Evolutionary conservation across 1,140 invertebrate genomes (phyloP).

Genomic region (Berghia stephanieae): DNA sequence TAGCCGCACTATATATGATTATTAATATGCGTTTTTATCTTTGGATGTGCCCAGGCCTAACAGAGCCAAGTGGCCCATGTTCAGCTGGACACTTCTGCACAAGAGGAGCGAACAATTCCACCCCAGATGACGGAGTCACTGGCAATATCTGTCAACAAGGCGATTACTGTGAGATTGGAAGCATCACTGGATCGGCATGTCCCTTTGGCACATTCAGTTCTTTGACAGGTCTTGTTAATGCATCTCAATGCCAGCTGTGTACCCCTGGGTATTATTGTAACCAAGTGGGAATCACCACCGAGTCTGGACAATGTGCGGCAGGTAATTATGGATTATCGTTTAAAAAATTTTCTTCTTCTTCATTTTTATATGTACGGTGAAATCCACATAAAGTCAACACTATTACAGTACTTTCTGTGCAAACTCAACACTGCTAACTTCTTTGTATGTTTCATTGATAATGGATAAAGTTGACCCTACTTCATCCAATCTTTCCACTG

Average conservation of each 20-base stretch:
- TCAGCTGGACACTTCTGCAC: conserved; percentile 56
- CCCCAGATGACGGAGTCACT: conserved; percentile 53
- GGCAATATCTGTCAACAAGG: conserved; percentile 61
- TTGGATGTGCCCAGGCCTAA: conserved; percentile 62
- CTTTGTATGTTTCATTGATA: no score
- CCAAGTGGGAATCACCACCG: conserved; percentile 48
- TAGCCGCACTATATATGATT: no score
- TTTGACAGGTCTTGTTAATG: conserved; percentile 46
- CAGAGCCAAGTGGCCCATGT: conserved; percentile 49
- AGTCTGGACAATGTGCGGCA: conserved; percentile 54
- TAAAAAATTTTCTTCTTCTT: background rate
- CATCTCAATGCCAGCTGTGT: conserved; percentile 50
- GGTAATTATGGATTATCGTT: no score
- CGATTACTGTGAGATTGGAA: conserved; percentile 53
- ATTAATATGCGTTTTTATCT: no score
- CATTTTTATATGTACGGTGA: background rate
- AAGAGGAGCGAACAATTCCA: conserved; percentile 51
- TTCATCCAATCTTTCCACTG: no score
- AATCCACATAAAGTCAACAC: no score
- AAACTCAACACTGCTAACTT: background rate
- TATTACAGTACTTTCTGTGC: background rate
- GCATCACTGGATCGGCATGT: conserved; percentile 52
- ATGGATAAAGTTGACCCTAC: no score
- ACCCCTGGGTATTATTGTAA: conserved; percentile 59
- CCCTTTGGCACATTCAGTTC: conserved; percentile 61